Percentiles rank a stretch among this genome's conserved stretches.
These are phyloP conservation scores for Drosophila testacea DNA, from an alignment of 2,888 invertebrate genomes.

Conservation along the genomic window DNA sequence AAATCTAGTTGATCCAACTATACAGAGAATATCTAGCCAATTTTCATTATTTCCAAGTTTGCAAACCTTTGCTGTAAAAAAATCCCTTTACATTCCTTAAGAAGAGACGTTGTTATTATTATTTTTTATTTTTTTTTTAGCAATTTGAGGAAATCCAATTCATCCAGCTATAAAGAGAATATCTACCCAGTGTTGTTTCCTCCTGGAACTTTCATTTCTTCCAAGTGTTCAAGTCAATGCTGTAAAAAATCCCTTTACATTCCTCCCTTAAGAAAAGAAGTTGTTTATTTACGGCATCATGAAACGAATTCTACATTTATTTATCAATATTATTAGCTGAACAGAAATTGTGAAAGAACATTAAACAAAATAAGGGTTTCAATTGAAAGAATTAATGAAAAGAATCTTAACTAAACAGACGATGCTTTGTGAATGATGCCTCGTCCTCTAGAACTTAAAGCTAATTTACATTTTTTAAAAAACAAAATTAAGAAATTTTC, in stretches of 20 bases:
- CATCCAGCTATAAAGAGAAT: too few relatives aligned
- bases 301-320: slow-evolving; percentile 61
- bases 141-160: too few relatives aligned
- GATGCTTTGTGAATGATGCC: slow-evolving; percentile 37
- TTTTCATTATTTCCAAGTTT: too few relatives aligned
- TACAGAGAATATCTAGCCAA: too few relatives aligned
- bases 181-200: too few relatives aligned
- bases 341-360: slow-evolving; percentile 43
- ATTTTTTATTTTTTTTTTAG: too few relatives aligned
- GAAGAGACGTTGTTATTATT: slow-evolving; percentile 7
- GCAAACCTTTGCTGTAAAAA: neutral
- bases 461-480: slow-evolving; percentile 39
- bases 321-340: slow-evolving; percentile 52
- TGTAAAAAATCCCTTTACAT: neutral
- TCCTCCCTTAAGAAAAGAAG: neutral
- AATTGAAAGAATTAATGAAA: slow-evolving; percentile 33
- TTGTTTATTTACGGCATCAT: slow-evolving; percentile 37
- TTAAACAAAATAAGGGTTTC: slow-evolving; percentile 35
- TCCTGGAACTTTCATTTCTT: too few relatives aligned
- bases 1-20: too few relatives aligned
- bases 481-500: slow-evolving; percentile 21
- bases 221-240: too few relatives aligned
- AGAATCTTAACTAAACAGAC: slow-evolving; percentile 34
- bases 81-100: neutral
- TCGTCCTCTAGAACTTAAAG: slow-evolving; percentile 43